Evolutionary conservation across 2,113 vertebrate genomes (phyloP).

Genomic region (Speoplatyrhinus poulsoni): DNA sequence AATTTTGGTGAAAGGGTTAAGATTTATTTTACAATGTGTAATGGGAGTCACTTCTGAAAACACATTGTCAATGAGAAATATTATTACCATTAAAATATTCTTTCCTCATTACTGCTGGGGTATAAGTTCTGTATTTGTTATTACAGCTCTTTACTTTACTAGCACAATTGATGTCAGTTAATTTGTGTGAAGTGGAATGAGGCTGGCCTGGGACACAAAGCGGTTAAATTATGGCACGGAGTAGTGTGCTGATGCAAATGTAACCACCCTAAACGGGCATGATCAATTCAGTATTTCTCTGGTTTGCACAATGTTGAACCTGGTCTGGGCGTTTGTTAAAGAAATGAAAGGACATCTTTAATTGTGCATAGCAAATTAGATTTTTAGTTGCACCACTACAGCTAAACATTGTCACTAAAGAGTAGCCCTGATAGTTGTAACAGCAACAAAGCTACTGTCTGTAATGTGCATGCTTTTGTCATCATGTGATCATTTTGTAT

Average conservation of each 20-base stretch:
- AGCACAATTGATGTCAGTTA: slow-evolving; percentile 6
- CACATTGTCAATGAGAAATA: slow-evolving; percentile 23
- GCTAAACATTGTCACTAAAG: slow-evolving; percentile 39
- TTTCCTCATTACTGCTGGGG: slow-evolving; percentile 4
- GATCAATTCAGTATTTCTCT: slow-evolving; percentile 56
- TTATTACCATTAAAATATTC: slow-evolving; percentile 8
- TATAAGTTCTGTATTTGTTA: slow-evolving; percentile 18
- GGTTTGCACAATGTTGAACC: slow-evolving; percentile 36
- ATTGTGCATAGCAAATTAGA: slow-evolving; percentile 41
- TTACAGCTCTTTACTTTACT: slow-evolving; percentile 17
- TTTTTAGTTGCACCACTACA: slow-evolving; percentile 63
- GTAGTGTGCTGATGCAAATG: slow-evolving; percentile 42
- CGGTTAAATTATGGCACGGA: slow-evolving; percentile 8
- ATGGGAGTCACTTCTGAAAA: slow-evolving; percentile 15
- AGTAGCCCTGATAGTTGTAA: slow-evolving; percentile 18
- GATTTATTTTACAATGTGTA: slow-evolving; percentile 18
- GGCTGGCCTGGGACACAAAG: not conserved
- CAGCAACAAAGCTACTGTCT: slow-evolving; percentile 61
- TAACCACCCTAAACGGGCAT: slow-evolving; percentile 11
- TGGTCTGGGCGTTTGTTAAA: slow-evolving; percentile 66
- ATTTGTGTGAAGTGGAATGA: slow-evolving; percentile 3
- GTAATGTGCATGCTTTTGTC: slow-evolving; percentile 60
- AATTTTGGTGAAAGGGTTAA: slow-evolving; percentile 4
- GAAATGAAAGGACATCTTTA: slow-evolving; percentile 29
- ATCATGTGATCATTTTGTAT: slow-evolving; percentile 68